Conservation (phyloP, 1,140 invertebrate species). For the Pemphigus obesinymphae region DNA sequence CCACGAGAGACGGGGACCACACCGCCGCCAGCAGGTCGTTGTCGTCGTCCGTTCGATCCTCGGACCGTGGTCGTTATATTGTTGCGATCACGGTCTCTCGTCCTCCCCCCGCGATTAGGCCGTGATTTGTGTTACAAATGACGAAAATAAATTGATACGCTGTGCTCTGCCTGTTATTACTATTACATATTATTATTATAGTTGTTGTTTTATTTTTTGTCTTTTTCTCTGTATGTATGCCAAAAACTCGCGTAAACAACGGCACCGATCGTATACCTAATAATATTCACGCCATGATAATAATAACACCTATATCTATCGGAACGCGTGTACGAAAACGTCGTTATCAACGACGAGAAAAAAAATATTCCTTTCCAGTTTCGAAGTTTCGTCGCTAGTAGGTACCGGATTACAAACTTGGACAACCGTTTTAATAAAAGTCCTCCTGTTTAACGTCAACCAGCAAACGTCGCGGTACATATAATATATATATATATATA, state of each 20-base stretch:
- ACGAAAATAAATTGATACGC: neutral
- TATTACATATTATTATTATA: neutral
- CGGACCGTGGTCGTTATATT: neutral
- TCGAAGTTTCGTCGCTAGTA: neutral
- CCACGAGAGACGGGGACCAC: neutral
- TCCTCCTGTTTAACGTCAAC: constrained; percentile 11
- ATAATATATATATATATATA: neutral
- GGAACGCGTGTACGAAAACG: neutral
- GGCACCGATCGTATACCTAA: neutral
- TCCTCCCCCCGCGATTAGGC: neutral
- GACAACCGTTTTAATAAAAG: neutral
- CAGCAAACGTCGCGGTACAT: neutral
- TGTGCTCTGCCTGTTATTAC: neutral
- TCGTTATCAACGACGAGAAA: neutral
- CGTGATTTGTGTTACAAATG: too few species aligned
- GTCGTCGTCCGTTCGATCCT: neutral
- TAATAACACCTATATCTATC: neutral
- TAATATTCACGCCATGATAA: neutral
- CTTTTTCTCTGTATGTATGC: too few species aligned
- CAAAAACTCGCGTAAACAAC: neutral
- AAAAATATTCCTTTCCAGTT: neutral
- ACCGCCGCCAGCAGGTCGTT: neutral
- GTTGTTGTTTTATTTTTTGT: too few species aligned
- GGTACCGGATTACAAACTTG: too few species aligned
- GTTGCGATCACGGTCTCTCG: neutral